Conservation (phyloP, 2,113 vertebrate genomes). For the Theristicus caerulescens region DNA sequence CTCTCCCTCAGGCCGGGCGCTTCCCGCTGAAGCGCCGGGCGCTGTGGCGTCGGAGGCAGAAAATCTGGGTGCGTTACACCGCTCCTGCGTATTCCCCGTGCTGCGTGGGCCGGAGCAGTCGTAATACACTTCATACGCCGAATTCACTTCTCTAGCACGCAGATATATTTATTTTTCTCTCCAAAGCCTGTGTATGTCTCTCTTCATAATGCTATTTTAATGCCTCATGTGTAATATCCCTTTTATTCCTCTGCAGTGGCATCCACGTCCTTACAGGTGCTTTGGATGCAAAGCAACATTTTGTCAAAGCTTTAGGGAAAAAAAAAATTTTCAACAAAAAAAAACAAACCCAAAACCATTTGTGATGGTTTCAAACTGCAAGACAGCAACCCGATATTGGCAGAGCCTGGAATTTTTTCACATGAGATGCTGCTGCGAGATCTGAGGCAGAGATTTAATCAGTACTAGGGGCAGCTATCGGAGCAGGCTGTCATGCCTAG, state of each 20-base stretch:
- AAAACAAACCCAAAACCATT: not conserved
- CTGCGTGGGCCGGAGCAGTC: not conserved
- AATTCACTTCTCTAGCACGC: not conserved
- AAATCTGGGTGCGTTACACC: fast-evolving
- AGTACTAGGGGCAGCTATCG: not conserved
- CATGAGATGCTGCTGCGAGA: not conserved
- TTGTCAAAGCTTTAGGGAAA: not conserved
- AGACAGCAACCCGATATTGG: not conserved
- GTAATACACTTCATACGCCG: too few relatives aligned
- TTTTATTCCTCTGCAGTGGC: not conserved
- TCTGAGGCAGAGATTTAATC: not conserved
- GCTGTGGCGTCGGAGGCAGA: not conserved
- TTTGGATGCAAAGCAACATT: not conserved
- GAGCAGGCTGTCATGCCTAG: conserved; percentile 30
- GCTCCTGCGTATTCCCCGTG: fast-evolving
- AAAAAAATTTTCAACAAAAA: not conserved
- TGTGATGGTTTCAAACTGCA: fast-evolving
- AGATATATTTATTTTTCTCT: not conserved
- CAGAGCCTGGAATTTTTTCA: not conserved
- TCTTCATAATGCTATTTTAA: not conserved
- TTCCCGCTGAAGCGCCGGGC: fast-evolving
- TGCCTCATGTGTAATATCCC: not conserved
- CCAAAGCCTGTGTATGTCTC: fast-evolving
- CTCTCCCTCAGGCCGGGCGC: fast-evolving
- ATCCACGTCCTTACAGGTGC: not conserved